These are phyloP conservation scores for Cephalopholis sonnerati DNA, from an alignment of 2,113 vertebrate species.

Conservation along the genomic window DNA sequence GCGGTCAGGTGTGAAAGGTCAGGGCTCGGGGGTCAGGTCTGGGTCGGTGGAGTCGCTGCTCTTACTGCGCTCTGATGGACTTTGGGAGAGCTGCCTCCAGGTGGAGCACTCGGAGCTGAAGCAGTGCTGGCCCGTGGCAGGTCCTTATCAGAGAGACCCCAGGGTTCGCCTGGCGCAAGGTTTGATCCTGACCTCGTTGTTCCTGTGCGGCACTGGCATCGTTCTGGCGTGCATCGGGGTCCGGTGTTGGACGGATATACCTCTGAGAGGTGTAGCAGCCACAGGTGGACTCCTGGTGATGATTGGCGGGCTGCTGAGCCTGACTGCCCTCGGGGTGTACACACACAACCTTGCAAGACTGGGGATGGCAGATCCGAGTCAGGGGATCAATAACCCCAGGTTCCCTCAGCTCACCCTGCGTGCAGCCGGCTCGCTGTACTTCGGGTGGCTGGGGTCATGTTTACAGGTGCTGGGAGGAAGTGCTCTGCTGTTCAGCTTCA, in stretches of 20 bases:
- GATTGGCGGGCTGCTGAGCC: slow-evolving; percentile 80
- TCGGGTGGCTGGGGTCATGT: slow-evolving; percentile 85
- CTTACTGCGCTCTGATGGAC: slow-evolving; percentile 82
- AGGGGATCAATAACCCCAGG: slow-evolving; percentile 34
- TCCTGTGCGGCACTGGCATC: slow-evolving; percentile 85
- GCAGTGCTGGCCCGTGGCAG: slow-evolving; percentile 85
- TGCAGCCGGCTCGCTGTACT: slow-evolving; percentile 84
- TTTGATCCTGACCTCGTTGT: slow-evolving; percentile 82
- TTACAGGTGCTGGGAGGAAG: slow-evolving; percentile 83
- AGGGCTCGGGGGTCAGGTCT: slow-evolving; percentile 43
- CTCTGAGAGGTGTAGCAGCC: slow-evolving; percentile 81
- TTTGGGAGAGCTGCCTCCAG: slow-evolving; percentile 88
- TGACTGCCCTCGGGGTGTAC: slow-evolving; percentile 81
- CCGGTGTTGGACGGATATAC: slow-evolving; percentile 86
- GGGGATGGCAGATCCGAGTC: slow-evolving; percentile 58
- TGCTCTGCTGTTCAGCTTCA: slow-evolving; percentile 81
- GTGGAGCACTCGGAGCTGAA: slow-evolving; percentile 83
- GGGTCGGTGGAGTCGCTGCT: slow-evolving; percentile 68
- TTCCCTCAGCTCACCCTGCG: slow-evolving; percentile 74
- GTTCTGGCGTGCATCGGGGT: slow-evolving; percentile 84
- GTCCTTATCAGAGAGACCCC: slow-evolving; percentile 78
- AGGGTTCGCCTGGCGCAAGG: slow-evolving; percentile 80
- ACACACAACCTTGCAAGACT: slow-evolving; percentile 79
- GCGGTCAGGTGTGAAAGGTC: slow-evolving; percentile 56
- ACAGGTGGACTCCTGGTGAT: slow-evolving; percentile 83